A percentile compares a stretch with the other conserved stretches of the same genome.
Conservation (phyloP, 1,140 invertebrate genomes). For the Xylocopa sonorina region DNA sequence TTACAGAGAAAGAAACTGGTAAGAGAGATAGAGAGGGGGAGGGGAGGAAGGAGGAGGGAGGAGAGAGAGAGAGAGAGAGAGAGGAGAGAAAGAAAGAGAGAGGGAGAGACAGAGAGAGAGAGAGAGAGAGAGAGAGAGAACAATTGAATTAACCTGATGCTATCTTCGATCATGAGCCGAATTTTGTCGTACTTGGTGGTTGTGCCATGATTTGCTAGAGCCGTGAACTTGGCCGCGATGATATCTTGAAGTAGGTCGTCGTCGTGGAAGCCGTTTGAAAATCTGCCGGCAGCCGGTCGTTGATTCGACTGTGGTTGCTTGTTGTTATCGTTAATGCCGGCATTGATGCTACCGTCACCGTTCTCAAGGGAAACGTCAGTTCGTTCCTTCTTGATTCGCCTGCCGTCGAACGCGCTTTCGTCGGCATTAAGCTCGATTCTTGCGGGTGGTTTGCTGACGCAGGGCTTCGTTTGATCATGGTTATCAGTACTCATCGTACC, state of each 20-base stretch:
- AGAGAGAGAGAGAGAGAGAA: neutral
- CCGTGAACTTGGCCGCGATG: constrained; percentile 73
- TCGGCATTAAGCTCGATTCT: constrained; percentile 63
- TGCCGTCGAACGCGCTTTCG: constrained; percentile 68
- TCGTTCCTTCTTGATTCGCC: constrained; percentile 74
- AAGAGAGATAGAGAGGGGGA: neutral
- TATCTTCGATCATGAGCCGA: constrained; percentile 79
- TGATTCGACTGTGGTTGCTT: constrained; percentile 32
- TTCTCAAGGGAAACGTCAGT: constrained; percentile 66
- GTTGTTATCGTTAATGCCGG: constrained; percentile 36
- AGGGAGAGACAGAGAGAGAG: neutral
- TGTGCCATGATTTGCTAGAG: constrained; percentile 68
- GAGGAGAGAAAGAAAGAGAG: neutral
- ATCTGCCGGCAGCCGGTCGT: constrained; percentile 44
- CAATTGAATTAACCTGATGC: constrained; percentile 77
- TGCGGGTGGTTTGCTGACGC: constrained; percentile 53
- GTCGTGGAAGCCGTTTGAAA: constrained; percentile 76
- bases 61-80: neutral
- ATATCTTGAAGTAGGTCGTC: constrained; percentile 75
- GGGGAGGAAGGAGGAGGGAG: neutral
- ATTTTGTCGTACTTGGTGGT: constrained; percentile 78
- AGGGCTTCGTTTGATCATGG: constrained; percentile 64
- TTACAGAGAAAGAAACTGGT: neutral
- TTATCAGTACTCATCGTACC: constrained; percentile 71
- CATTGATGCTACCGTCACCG: constrained; percentile 38